These are phyloP conservation scores for Xiphophorus hellerii DNA, from an alignment of 2,113 vertebrate species.

Conservation along the genomic window DNA sequence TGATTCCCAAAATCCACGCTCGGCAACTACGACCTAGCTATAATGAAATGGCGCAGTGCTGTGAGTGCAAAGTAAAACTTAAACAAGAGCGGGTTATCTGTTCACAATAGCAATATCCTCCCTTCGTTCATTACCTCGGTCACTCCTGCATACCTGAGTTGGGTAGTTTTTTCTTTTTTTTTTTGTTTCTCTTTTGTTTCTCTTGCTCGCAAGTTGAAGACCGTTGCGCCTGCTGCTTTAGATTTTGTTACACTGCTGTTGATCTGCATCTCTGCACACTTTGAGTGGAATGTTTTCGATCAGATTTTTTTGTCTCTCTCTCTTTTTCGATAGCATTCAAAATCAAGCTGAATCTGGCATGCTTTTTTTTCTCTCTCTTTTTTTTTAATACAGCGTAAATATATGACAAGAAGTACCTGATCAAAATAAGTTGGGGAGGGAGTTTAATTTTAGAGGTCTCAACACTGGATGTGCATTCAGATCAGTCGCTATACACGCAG, in stretches of 20 bases:
- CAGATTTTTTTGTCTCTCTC: slow-evolving; percentile 24
- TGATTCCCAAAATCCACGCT: slow-evolving; percentile 39
- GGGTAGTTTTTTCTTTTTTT: slow-evolving; percentile 18
- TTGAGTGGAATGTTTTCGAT: slow-evolving; percentile 32
- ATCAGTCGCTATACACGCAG: slow-evolving; percentile 19
- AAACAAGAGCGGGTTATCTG: slow-evolving; percentile 38
- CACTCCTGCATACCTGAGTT: slow-evolving; percentile 13
- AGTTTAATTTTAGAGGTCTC: slow-evolving; percentile 52
- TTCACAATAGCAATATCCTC: slow-evolving; percentile 67
- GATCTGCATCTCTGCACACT: slow-evolving; percentile 48
- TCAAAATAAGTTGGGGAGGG: neutral
- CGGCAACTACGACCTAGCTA: slow-evolving; percentile 38
- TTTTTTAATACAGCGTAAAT: neutral
- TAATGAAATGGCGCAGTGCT: slow-evolving; percentile 49
- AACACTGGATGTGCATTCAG: slow-evolving; percentile 62
- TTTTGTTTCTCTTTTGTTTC: too few species aligned
- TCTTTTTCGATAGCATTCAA: slow-evolving; percentile 15
- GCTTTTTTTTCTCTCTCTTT: neutral
- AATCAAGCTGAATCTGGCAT: slow-evolving; percentile 37
- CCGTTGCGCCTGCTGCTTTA: slow-evolving; percentile 53
- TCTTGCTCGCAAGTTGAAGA: slow-evolving; percentile 38
- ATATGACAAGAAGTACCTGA: slow-evolving; percentile 21
- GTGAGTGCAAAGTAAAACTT: slow-evolving; percentile 53
- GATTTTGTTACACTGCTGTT: slow-evolving; percentile 33
- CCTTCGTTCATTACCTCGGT: slow-evolving; percentile 58